These are phyloP conservation scores for Eleginops maclovinus DNA, from an alignment of 2,113 vertebrate genomes.

Conservation along the genomic window DNA sequence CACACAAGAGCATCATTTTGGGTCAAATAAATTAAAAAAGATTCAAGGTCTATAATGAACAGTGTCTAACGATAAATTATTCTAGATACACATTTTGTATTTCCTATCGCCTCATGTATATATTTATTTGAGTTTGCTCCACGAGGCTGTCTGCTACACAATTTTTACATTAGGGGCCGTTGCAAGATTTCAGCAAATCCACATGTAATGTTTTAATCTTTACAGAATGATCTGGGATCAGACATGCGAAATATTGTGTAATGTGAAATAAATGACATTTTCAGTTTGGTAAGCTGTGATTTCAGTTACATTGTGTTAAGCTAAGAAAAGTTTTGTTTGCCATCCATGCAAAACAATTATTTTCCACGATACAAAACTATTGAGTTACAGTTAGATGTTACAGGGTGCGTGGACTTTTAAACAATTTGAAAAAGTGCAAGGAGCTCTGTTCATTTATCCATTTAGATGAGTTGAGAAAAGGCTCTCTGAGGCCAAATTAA, in stretches of 20 bases:
- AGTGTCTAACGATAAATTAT: conserved; percentile 46
- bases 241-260: neutral
- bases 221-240: neutral
- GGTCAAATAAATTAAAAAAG: conserved; percentile 69
- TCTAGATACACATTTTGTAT: conserved; percentile 41
- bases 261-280: conserved; percentile 6
- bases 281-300: neutral
- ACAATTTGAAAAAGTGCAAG: conserved; percentile 63
- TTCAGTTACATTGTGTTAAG: conserved; percentile 6
- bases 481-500: conserved; percentile 80
- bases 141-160: conserved; percentile 41
- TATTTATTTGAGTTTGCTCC: conserved; percentile 37
- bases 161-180: conserved; percentile 10
- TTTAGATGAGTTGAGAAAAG: conserved; percentile 73
- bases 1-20: conserved; percentile 63
- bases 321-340: conserved; percentile 27
- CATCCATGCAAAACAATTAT: conserved; percentile 18
- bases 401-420: conserved; percentile 46
- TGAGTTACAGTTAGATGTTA: conserved; percentile 53
- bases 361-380: conserved; percentile 28
- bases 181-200: conserved; percentile 8
- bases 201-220: conserved; percentile 7
- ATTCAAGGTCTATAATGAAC: conserved; percentile 28
- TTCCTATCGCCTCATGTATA: conserved; percentile 23
- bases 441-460: conserved; percentile 72